Evolutionary conservation across 2,888 invertebrate genomes (phyloP), one percentile per base, ranked within the genome.

Genomic region (Machimus rusticus): DNA sequence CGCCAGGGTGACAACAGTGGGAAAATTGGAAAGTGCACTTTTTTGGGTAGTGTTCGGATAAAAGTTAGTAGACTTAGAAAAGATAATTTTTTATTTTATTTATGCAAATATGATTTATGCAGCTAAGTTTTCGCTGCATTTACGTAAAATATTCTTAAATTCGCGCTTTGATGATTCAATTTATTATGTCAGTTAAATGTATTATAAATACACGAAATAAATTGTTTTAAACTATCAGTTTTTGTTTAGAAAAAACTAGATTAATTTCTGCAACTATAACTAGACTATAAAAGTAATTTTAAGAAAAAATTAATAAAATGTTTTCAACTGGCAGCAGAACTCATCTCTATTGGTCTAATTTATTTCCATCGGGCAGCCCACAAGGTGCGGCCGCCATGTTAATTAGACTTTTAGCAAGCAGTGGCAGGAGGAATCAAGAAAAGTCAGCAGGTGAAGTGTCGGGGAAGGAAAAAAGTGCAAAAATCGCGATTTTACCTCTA

Each of bases 401-500:
- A 74, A 87, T 85, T 88, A 87, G 86, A 87, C 84, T 87, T 87
- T 88, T 89, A 88, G 88, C 89, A 89, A 88, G 87, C 88, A 89
- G 89, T 88, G 88, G 86, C 88, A 88, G 88, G 89, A 89, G 85
- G 87, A 89, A 88, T 87, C 85, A 89, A 88, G 89, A 89, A 89
- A 89, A 89, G 89, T 89, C 89, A 88, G 89, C 89, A 89, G 89
- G 89, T 89, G 89, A 89, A 89, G 89, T 89, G 89, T 89, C 88
- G 89, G 89, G 88, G 89, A 89, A 89, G 88, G 88, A 88, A 89
- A 66, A 86, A 86, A 77, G 23, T 55, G 57, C 12, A 74, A 23
- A 86, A 78, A 39, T 78, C 39, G 51, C 74, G 74, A 28, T 74
- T 74, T 85, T 46, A n/a, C 34, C 74, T 74, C 28, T 8, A 34